These are phyloP conservation scores for Ciconia maguari DNA, from an alignment of 2,113 vertebrate species.

Conservation along the genomic window DNA sequence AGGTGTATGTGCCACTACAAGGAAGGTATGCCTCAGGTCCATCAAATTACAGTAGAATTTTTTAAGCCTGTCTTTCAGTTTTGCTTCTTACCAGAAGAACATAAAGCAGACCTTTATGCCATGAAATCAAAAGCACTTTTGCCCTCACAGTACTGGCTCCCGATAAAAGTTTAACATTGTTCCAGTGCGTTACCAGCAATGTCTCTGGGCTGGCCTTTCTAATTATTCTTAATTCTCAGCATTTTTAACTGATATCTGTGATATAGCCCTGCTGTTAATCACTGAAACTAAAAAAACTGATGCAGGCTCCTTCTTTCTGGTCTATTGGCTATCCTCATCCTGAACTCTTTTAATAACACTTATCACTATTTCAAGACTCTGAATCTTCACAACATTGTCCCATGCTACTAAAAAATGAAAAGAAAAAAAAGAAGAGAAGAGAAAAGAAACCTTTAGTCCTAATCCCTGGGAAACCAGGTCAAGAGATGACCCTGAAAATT, in stretches of 20 bases:
- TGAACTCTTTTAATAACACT: background rate
- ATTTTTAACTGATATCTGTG: background rate
- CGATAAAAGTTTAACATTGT: background rate
- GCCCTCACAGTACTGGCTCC: background rate
- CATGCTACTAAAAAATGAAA: background rate
- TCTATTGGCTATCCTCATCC: background rate
- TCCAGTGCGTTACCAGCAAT: background rate
- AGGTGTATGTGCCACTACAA: background rate
- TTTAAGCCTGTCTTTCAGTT: background rate
- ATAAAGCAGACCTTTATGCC: background rate
- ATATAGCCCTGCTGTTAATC: background rate
- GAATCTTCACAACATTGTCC: background rate
- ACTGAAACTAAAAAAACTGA: background rate
- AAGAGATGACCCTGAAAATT: background rate
- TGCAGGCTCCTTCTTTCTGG: background rate
- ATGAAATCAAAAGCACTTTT: background rate
- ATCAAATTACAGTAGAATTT: background rate
- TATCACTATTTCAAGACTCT: background rate
- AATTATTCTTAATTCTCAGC: background rate
- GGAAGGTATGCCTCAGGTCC: background rate
- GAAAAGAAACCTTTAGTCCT: background rate
- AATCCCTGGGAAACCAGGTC: background rate
- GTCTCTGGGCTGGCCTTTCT: background rate
- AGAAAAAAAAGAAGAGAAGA: background rate
- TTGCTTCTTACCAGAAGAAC: background rate